Evolutionary conservation across 2,797 vertebrate genomes (phyloP).

Genomic region (Fistularia commersonii): DNA sequence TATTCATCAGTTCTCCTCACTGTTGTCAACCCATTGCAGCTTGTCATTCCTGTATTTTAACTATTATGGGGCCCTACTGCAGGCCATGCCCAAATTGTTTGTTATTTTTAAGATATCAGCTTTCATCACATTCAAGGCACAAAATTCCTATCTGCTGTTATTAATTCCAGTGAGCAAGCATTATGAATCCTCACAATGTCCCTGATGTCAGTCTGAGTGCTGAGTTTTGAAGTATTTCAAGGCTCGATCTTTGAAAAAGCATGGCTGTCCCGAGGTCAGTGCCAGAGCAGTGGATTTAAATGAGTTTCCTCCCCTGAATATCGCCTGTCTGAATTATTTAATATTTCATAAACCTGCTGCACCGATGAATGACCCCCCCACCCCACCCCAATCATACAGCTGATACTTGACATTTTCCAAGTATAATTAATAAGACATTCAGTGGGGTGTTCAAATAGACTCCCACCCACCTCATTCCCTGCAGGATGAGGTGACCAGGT

Average conservation of each 20-base stretch:
- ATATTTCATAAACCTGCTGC: constrained; percentile 21
- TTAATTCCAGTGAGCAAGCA: no score
- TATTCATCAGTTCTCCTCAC: no score
- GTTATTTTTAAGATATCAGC: no score
- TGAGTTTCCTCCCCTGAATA: constrained; percentile 23
- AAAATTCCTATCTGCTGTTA: not conserved
- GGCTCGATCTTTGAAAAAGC: constrained; percentile 20
- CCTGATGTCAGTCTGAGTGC: constrained; percentile 12
- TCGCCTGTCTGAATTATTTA: constrained; percentile 58
- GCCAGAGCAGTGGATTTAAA: constrained; percentile 36
- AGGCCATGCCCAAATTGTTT: no score
- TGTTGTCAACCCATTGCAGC: no score
- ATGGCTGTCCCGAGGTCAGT: constrained; percentile 19
- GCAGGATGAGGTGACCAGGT: no score
- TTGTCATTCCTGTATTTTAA: no score
- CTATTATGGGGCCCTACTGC: no score
- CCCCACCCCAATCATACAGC: no score
- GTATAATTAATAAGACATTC: constrained; percentile 27
- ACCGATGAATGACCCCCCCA: constrained; percentile 1
- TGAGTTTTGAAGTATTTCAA: constrained; percentile 17
- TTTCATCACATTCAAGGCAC: no score
- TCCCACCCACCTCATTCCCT: no score
- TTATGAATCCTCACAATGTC: no score
- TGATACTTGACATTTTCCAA: constrained; percentile 19
- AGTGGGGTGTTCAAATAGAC: constrained; percentile 13